Percentiles rank a stretch among this genome's conserved stretches.
Conservation (phyloP, 2,888 invertebrate species). For the Caenorhabditis drosophilae region DNA sequence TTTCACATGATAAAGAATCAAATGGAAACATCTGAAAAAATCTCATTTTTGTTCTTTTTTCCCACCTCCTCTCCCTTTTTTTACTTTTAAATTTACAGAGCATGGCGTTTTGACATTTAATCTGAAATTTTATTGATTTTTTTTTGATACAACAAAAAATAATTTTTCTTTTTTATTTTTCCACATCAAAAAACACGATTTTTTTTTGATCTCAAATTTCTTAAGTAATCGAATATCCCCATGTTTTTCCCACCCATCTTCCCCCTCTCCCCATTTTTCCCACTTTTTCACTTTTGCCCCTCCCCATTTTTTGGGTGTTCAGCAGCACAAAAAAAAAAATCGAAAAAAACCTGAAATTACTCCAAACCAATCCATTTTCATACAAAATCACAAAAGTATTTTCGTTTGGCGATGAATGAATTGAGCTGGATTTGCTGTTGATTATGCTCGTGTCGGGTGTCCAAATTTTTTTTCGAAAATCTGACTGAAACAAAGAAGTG, state of each 20-base stretch:
- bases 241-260: too few species aligned
- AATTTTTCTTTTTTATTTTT: too few species aligned
- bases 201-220: too few species aligned
- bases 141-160: too few species aligned
- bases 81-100: conserved; percentile 53
- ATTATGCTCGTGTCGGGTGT: conserved; percentile 69
- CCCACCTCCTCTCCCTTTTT: not conserved
- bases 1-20: conserved; percentile 62
- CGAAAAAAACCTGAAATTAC: conserved; percentile 62
- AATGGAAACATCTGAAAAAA: conserved; percentile 68
- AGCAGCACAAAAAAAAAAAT: too few species aligned
- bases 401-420: conserved; percentile 67
- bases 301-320: too few species aligned
- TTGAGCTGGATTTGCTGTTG: conserved; percentile 60
- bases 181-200: too few species aligned
- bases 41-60: too few species aligned
- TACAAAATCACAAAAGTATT: conserved; percentile 69
- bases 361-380: conserved; percentile 69
- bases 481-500: conserved; percentile 53
- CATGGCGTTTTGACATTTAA: conserved; percentile 68
- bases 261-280: too few species aligned
- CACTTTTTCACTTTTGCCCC: too few species aligned
- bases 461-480: conserved; percentile 68
- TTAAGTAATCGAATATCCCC: too few species aligned
- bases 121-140: conserved; percentile 51